phyloP scores from a whole-genome alignment of 2,888 invertebrate genomes.

The Tigriopus californicus region DNA sequence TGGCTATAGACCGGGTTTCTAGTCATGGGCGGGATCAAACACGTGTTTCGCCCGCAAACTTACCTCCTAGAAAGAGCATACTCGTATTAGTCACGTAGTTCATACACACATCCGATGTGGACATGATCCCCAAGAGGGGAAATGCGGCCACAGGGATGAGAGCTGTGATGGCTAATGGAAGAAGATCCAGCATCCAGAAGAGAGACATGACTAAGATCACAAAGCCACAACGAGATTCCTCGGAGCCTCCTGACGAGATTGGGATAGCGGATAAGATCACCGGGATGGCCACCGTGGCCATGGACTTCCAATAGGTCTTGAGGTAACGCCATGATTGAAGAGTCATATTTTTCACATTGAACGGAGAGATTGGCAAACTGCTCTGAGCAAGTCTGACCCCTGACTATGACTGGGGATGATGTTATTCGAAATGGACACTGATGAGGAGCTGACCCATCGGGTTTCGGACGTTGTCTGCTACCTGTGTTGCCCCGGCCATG shows the following conservation, averaged over 20 bases:
- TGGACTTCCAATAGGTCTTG: background rate
- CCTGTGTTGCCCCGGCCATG: too few relatives aligned
- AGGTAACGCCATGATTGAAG: background rate
- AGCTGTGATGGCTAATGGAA: constrained; percentile 63
- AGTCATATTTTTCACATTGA: background rate
- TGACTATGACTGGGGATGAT: too few relatives aligned
- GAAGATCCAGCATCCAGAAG: constrained; percentile 62
- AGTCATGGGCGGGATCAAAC: background rate
- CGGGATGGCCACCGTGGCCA: background rate
- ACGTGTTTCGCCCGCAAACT: background rate
- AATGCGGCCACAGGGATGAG: constrained; percentile 64
- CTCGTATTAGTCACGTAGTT: constrained; percentile 16
- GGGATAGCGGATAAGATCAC: background rate
- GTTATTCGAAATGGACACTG: too few relatives aligned
- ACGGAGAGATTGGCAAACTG: background rate
- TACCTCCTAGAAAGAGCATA: constrained; percentile 7
- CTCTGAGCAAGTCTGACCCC: background rate
- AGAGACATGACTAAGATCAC: constrained; percentile 60
- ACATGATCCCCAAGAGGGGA: constrained; percentile 38
- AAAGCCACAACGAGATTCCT: constrained; percentile 43
- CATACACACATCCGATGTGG: constrained; percentile 17
- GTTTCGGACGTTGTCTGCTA: too few relatives aligned
- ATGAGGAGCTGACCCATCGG: too few relatives aligned
- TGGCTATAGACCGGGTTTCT: too few relatives aligned
- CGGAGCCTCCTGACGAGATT: background rate